These are phyloP conservation scores for Tylochromis polylepis DNA, from an alignment of 2,113 vertebrate species.

Conservation along the genomic window DNA sequence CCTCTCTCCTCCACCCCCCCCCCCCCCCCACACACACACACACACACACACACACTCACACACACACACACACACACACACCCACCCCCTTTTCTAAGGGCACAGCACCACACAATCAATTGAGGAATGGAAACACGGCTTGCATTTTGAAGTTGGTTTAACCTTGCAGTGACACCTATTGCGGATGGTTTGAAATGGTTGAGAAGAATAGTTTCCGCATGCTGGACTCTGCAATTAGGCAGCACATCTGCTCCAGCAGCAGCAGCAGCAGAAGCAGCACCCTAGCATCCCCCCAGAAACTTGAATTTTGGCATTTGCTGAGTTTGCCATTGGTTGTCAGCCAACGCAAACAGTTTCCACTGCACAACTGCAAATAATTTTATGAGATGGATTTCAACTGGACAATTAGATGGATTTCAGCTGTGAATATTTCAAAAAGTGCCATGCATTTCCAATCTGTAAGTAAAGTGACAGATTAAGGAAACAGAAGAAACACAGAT, in stretches of 20 bases:
- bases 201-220: constrained; percentile 69
- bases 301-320: constrained; percentile 27
- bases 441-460: not conserved
- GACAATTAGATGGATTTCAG: constrained; percentile 54
- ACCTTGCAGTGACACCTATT: constrained; percentile 70
- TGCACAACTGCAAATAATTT: constrained; percentile 50
- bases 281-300: not conserved
- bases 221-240: constrained; percentile 65
- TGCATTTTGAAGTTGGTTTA: constrained; percentile 63
- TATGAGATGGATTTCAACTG: constrained; percentile 53
- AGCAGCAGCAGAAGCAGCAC: not conserved
- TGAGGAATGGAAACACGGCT: constrained; percentile 42
- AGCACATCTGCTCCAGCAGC: constrained; percentile 63
- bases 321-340: constrained; percentile 40
- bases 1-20: not conserved
- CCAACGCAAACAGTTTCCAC: constrained; percentile 63
- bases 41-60: no score
- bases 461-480: not conserved
- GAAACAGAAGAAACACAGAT: not conserved
- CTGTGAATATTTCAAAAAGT: constrained; percentile 46
- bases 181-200: constrained; percentile 66
- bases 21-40: no score
- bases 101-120: constrained; percentile 1
- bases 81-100: not conserved
- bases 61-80: no score